A percentile compares a stretch with the other conserved stretches of the same genome.
Conservation (phyloP, 1,140 invertebrate species). For the Acromyrmex charruanus region DNA sequence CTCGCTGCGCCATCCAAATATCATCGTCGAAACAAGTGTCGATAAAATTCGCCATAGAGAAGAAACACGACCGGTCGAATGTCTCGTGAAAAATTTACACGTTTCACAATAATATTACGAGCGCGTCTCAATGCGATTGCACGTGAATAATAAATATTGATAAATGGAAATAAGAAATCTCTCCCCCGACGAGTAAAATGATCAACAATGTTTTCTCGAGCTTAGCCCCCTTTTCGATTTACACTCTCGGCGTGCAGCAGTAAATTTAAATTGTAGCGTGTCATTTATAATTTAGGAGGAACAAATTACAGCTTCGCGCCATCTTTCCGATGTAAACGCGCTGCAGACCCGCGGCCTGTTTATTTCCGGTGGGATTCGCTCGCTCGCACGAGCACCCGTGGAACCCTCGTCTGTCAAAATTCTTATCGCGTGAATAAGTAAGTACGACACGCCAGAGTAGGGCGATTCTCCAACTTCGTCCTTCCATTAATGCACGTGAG, state of each 20-base stretch:
- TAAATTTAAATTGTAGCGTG: conserved; percentile 68
- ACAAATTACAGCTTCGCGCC: conserved; percentile 70
- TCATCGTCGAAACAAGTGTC: conserved; percentile 18
- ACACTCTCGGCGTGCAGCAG: conserved; percentile 17
- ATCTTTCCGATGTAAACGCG: conserved; percentile 64
- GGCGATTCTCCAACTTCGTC: conserved; percentile 48
- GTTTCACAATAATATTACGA: conserved; percentile 26
- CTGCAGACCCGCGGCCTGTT: conserved; percentile 61
- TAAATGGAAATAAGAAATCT: conserved; percentile 58
- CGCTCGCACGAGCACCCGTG: neutral
- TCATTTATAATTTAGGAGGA: conserved; percentile 69
- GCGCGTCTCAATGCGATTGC: conserved; percentile 38
- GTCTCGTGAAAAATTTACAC: neutral
- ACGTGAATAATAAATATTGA: conserved; percentile 46
- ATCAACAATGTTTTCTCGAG: conserved; percentile 16
- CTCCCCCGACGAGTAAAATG: conserved; percentile 26
- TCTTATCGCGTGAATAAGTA: conserved; percentile 71
- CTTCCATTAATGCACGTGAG: conserved; percentile 51
- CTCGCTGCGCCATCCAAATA: conserved; percentile 28
- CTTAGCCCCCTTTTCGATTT: conserved; percentile 6
- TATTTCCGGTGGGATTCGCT: conserved; percentile 70
- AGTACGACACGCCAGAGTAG: conserved; percentile 51
- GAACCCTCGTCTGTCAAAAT: conserved; percentile 73
- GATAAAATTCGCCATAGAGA: conserved; percentile 26
- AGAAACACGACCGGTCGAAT: neutral